Base-by-base conservation (phyloP, 2,113 vertebrate genomes). In the Vireo altiloquus region DNA sequence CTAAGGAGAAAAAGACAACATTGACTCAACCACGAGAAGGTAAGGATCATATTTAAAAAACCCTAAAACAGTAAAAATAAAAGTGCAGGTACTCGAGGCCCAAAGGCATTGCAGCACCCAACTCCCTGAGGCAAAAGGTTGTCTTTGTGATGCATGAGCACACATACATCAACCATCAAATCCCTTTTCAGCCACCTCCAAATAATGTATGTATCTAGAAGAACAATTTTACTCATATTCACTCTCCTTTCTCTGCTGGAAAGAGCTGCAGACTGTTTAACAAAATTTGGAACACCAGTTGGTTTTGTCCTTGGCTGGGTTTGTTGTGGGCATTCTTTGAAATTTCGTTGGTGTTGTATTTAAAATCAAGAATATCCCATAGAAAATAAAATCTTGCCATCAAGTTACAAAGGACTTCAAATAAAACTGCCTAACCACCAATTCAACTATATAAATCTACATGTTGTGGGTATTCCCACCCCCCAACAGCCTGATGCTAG, bases 111-210 rank as follows among this genome's bases (percentile, higher is more conserved):
- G 3, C n/a, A 49, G 50, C 7, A 16, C 76, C 76, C 37, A 81
- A 22, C 15, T 74, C 47, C 60, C 4, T 0, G 0, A 53, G 40
- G 72, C 63, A 80, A 24, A 20, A 64, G 61, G 44, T 65, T 1
- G 0, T 59, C 56, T 59, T 21, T 66, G 69, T 47, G 35, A 65
- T 0, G 0, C 23, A 42, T 2, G 0, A 18, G 17, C 3, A 13
- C 39, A 18, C 0, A 7, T 4, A 11, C 22, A 28, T 27, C 59
- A 60, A 61, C 37, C 76, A 82, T 28, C 70, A 79, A 64, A 71
- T 7, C 68, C 42, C 35, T 80, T 65, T 47, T 24, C 13, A 49
- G 37, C 31, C 56, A 59, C 17, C 23, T 87, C 69, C 61, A 78
- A 89, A 76, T 17, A 47, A 87, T 5, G 2, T 0, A 50, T 7